Percentiles rank a stretch among this genome's conserved stretches.
Conservation (phyloP, 2,113 vertebrate species). For the Myotis brandtii region DNA sequence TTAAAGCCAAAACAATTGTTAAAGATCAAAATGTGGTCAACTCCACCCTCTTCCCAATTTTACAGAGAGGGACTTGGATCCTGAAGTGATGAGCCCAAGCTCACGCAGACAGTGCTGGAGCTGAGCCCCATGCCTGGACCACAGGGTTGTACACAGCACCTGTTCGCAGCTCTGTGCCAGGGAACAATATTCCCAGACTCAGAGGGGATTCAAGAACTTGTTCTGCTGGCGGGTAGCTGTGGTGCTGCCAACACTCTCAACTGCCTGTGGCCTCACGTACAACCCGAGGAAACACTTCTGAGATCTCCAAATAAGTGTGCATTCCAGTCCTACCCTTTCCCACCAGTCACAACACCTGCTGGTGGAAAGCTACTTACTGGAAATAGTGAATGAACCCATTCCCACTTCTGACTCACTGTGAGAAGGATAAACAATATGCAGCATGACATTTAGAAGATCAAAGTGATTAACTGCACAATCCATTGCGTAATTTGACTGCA, state of each 20-base stretch:
- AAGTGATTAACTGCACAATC: slow-evolving; percentile 44
- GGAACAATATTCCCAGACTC: slow-evolving; percentile 1
- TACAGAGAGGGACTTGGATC: background rate
- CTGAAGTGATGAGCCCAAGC: background rate
- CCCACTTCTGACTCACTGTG: slow-evolving; percentile 67
- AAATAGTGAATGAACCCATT: slow-evolving; percentile 70
- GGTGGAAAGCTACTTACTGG: slow-evolving; percentile 48
- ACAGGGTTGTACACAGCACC: background rate
- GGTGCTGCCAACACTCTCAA: slow-evolving; percentile 15
- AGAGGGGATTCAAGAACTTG: background rate
- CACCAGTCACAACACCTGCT: slow-evolving; percentile 66
- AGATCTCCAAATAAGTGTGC: background rate
- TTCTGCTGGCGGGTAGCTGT: background rate
- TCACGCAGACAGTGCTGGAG: background rate
- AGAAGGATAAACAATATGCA: slow-evolving; percentile 28
- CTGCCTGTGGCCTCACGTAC: background rate
- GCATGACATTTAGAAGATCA: slow-evolving; percentile 57
- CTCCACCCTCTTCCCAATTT: background rate
- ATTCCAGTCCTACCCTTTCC: slow-evolving; percentile 37
- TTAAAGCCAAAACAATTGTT: slow-evolving; percentile 12
- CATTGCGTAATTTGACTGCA: background rate
- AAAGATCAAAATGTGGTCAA: background rate
- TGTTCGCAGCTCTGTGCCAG: background rate
- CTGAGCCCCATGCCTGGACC: background rate
- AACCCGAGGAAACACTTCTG: slow-evolving; percentile 20